Conservation (phyloP, 2,888 invertebrate species). For the Steinernema hermaphroditum region DNA sequence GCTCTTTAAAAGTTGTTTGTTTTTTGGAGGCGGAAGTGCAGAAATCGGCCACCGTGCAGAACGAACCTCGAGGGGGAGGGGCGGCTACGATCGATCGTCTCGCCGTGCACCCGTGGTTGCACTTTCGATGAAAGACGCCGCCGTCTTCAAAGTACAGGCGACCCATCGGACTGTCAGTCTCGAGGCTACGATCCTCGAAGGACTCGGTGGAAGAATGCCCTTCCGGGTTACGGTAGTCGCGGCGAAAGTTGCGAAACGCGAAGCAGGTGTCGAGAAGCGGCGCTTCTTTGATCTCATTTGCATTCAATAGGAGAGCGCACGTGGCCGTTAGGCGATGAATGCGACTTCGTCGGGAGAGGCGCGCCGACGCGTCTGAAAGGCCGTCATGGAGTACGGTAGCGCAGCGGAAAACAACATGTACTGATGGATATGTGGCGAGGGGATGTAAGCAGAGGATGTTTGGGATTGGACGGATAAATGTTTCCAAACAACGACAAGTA, state of each 20-base stretch:
- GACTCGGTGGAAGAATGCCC: neutral
- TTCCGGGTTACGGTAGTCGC: neutral
- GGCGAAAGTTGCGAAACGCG: neutral
- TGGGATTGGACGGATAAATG: too few relatives aligned
- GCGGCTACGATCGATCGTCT: neutral
- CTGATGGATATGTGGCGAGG: too few relatives aligned
- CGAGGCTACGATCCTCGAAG: neutral
- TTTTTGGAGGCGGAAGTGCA: too few relatives aligned
- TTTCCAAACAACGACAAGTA: too few relatives aligned
- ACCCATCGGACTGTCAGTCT: neutral
- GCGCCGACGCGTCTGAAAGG: neutral
- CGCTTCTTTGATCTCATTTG: neutral
- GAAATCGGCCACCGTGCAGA: too few relatives aligned
- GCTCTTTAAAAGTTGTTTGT: too few relatives aligned
- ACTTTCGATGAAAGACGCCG: slow-evolving; percentile 19
- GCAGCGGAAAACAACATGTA: too few relatives aligned
- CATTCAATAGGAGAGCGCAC: neutral
- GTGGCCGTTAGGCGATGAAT: slow-evolving; percentile 18
- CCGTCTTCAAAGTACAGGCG: slow-evolving; percentile 5
- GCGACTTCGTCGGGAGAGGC: neutral
- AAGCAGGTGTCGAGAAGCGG: neutral
- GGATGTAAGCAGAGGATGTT: too few relatives aligned
- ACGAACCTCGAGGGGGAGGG: too few relatives aligned
- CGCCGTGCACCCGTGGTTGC: neutral
- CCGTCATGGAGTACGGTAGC: neutral